These are phyloP conservation scores for Polietes domitor DNA, from an alignment of 2,888 invertebrate species.

Conservation along the genomic window DNA sequence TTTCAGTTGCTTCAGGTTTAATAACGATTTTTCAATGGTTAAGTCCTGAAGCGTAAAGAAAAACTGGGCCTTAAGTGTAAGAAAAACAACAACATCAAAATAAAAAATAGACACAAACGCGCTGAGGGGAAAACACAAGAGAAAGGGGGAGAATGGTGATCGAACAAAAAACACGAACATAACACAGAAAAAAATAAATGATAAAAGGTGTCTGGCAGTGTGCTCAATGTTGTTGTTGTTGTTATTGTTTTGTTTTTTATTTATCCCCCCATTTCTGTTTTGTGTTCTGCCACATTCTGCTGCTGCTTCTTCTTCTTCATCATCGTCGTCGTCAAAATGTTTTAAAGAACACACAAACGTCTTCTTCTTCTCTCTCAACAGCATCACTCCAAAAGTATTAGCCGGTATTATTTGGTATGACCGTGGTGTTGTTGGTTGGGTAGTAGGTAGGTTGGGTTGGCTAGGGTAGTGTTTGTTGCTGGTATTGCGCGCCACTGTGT, in stretches of 20 bases:
- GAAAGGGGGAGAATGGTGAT: neutral
- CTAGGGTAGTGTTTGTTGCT: neutral
- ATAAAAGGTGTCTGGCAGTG: neutral
- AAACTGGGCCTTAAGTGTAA: neutral
- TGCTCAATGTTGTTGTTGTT: neutral
- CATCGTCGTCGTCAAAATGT: neutral
- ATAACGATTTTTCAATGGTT: neutral
- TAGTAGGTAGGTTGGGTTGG: neutral
- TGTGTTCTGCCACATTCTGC: neutral
- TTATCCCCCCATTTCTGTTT: neutral
- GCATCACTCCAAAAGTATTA: neutral
- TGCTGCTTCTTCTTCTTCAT: neutral
- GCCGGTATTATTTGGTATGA: constrained; percentile 3
- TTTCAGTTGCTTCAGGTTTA: neutral
- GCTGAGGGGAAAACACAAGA: neutral
- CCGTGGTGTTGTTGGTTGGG: neutral
- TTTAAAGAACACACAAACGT: neutral
- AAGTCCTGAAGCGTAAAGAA: neutral
- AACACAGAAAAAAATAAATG: neutral
- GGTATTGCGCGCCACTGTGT: too few relatives aligned
- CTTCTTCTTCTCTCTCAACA: neutral
- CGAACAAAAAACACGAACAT: neutral
- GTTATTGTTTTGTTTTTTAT: neutral
- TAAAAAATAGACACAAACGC: neutral
- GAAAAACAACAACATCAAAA: neutral